Evolutionary conservation across 2,888 invertebrate species (phyloP).

Genomic region (Ferrisia virgata): DNA sequence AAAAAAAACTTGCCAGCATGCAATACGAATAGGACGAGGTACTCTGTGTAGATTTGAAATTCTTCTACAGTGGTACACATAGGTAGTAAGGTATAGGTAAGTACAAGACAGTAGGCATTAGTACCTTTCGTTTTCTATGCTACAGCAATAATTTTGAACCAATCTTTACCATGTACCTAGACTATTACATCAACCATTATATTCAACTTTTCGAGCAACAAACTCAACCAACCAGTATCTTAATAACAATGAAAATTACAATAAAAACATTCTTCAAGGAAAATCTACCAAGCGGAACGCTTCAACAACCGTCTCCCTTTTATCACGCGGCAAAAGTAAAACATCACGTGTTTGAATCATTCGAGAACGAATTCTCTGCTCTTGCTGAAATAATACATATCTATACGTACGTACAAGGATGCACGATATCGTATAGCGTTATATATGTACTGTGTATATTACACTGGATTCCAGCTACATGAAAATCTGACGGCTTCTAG

Average conservation of each 20-base stretch:
- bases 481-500: neutral
- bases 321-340: constrained; percentile 22
- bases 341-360: constrained; percentile 14
- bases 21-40: neutral
- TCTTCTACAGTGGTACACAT: too few species aligned
- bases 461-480: neutral
- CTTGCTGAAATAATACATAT: constrained; percentile 7
- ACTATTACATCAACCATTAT: constrained; percentile 25
- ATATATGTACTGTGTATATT: neutral
- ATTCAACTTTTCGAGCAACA: constrained; percentile 24
- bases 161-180: constrained; percentile 17
- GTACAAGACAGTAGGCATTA: neutral
- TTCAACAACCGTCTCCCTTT: constrained; percentile 38
- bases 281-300: constrained; percentile 39
- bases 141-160: neutral
- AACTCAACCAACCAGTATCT: constrained; percentile 38
- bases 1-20: too few species aligned
- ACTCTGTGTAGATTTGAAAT: neutral
- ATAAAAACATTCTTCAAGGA: constrained; percentile 45
- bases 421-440: neutral
- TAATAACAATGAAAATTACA: constrained; percentile 43
- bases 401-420: neutral
- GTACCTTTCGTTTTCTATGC: neutral
- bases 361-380: constrained; percentile 8
- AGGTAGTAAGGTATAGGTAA: too few species aligned